A percentile compares a stretch with the other conserved stretches of the same genome.
These are phyloP conservation scores for Plebejus melissa DNA, from an alignment of 2,888 invertebrate species.

Conservation along the genomic window DNA sequence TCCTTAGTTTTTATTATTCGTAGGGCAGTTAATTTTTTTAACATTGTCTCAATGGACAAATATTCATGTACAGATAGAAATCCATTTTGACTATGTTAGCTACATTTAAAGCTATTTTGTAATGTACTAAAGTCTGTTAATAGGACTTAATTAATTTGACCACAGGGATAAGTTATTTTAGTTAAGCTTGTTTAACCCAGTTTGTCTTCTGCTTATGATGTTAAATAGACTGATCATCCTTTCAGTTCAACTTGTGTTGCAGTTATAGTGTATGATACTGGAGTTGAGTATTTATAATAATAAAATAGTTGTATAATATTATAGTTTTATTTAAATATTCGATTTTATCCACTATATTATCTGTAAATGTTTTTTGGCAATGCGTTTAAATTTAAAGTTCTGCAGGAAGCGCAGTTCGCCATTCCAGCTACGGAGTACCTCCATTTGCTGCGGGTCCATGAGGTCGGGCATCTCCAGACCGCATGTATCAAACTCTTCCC, in stretches of 20 bases:
- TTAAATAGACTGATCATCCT: slow-evolving; percentile 23
- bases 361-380: slow-evolving; percentile 60
- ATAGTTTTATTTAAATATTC: neutral
- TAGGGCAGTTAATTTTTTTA: neutral
- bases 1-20: too few species aligned
- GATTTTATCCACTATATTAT: slow-evolving; percentile 20
- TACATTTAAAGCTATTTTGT: neutral
- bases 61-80: neutral
- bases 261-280: slow-evolving; percentile 31
- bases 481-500: slow-evolving; percentile 85
- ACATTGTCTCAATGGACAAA: neutral
- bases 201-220: slow-evolving; percentile 3
- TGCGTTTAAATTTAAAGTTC: slow-evolving; percentile 82
- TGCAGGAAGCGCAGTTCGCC: slow-evolving; percentile 83
- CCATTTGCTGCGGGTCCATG: slow-evolving; percentile 78
- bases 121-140: neutral
- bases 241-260: neutral
- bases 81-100: neutral
- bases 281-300: slow-evolving; percentile 57
- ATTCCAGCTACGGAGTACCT: slow-evolving; percentile 81
- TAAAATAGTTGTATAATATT: slow-evolving; percentile 36
- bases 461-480: slow-evolving; percentile 90
- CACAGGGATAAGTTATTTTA: slow-evolving; percentile 21
- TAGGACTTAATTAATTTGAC: neutral
- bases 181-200: slow-evolving; percentile 7